Evolutionary conservation across 1,140 invertebrate genomes (phyloP).

Genomic region (Pseudomyrmex gracilis): DNA sequence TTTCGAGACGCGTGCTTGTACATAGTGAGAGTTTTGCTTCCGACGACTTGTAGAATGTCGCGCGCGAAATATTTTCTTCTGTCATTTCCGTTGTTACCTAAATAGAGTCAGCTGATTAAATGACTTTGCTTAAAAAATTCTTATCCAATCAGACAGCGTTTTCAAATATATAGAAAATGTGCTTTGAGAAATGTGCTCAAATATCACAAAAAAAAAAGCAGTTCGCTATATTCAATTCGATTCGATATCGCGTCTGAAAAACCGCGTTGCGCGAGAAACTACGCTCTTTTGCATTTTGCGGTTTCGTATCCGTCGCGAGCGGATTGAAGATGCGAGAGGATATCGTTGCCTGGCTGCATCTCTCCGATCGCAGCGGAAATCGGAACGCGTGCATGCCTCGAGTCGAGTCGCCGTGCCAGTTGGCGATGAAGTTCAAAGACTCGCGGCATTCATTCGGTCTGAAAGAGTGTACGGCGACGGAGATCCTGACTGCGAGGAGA

Average conservation of each 20-base stretch:
- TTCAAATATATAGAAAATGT: not conserved
- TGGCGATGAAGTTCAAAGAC: slow-evolving; percentile 67
- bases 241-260: slow-evolving; percentile 61
- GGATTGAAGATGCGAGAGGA: too few relatives aligned
- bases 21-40: slow-evolving; percentile 1
- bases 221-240: not conserved
- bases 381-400: slow-evolving; percentile 39
- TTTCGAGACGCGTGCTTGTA: slow-evolving; percentile 29
- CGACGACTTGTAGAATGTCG: not conserved
- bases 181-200: too few relatives aligned
- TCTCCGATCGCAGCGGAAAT: slow-evolving; percentile 33
- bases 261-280: not conserved
- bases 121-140: not conserved
- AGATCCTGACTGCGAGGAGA: slow-evolving; percentile 57
- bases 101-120: not conserved
- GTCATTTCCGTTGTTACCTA: not conserved
- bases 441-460: slow-evolving; percentile 60
- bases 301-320: slow-evolving; percentile 16
- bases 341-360: slow-evolving; percentile 1
- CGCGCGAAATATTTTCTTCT: not conserved
- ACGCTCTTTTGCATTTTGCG: slow-evolving; percentile 37
- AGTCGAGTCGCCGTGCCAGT: slow-evolving; percentile 55
- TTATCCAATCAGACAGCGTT: not conserved
- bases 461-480: slow-evolving; percentile 61
- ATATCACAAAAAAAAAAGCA: not conserved